Evolutionary conservation across 37 sponge, comb jelly and placozoan genomes (phyloP), one percentile per base, ranked within the genome.

Genomic region (Diacarnus erythraeanus): DNA sequence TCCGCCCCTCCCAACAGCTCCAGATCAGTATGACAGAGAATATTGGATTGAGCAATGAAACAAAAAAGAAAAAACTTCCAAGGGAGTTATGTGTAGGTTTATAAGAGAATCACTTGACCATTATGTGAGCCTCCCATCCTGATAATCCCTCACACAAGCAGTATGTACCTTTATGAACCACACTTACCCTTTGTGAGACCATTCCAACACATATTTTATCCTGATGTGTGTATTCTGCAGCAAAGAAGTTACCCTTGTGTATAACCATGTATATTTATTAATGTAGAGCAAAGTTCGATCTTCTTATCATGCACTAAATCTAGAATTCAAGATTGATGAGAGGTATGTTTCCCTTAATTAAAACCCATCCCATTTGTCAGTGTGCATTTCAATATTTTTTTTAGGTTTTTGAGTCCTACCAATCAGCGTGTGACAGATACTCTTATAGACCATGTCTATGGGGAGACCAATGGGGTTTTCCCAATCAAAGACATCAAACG

Each of bases 241-340:
- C 51, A 47, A 47, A 47, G 12, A 47, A 47, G 12, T 15, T 15
- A 47, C 12, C 12, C 12, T 47, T 47, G 6, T 47, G 6, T 47
- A 15, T 47, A 15, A 6, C 6, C 51, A 12, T 6, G 6, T 47
- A 6, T 42, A 41, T 43, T 9, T 3, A 23, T n/a, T 43, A 3
- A 2, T 71, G 5, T 61, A 92, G 93, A 76, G 85, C 20, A 92
- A 92, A 63, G 87, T 92, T 17, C 80, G 93, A 4, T 82, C 88
- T 20, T 69, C 88, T 0, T 92, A 92, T 64, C 88, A 87, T 69
- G 61, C 93, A 17, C 56, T 92, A 22, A 79, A 80, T 57, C 54
- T 88, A 78, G 88, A 92, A 68, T 92, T 92, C 74, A 88, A 92
- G 61, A 88, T 92, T 30, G 81, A 88, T 57, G 93, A 92, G 47